Percentiles rank a stretch among this genome's conserved stretches.
Conservation (phyloP, 2,113 vertebrate species). For the Hipposideros armiger region DNA sequence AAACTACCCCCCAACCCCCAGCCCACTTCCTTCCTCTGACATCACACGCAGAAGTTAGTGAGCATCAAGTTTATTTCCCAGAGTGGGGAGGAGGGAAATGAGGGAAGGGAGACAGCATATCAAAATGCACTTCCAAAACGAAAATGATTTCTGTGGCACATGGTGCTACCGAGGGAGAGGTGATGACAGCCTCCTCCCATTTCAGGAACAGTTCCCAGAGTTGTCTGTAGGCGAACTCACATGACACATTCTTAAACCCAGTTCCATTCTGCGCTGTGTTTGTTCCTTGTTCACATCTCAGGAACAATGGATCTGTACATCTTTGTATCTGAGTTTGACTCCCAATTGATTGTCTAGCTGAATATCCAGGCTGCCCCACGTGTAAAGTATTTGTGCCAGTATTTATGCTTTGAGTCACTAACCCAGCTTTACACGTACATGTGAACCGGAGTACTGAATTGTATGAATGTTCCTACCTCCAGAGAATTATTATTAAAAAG, state of each 20-base stretch:
- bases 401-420: neutral
- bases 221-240: conserved; percentile 73
- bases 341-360: neutral
- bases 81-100: neutral
- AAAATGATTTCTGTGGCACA: conserved; percentile 73
- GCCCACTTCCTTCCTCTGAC: neutral
- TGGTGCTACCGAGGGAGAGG: conserved; percentile 62
- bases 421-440: neutral
- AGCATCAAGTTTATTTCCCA: neutral
- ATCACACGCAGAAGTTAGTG: conserved; percentile 27
- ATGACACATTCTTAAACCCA: conserved; percentile 69
- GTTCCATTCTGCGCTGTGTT: conserved; percentile 47
- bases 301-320: conserved; percentile 41
- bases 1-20: neutral
- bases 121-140: conserved; percentile 63
- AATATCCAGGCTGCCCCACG: neutral
- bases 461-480: neutral
- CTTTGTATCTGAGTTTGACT: conserved; percentile 43
- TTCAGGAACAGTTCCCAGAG: conserved; percentile 71
- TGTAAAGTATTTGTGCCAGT: neutral
- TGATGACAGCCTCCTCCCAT: conserved; percentile 75
- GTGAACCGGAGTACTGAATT: neutral
- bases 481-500: conserved; percentile 33
- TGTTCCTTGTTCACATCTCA: conserved; percentile 47
- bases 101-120: neutral